These are phyloP conservation scores for Drosophila erecta DNA, from an alignment of 1,140 invertebrate genomes.

Conservation along the genomic window DNA sequence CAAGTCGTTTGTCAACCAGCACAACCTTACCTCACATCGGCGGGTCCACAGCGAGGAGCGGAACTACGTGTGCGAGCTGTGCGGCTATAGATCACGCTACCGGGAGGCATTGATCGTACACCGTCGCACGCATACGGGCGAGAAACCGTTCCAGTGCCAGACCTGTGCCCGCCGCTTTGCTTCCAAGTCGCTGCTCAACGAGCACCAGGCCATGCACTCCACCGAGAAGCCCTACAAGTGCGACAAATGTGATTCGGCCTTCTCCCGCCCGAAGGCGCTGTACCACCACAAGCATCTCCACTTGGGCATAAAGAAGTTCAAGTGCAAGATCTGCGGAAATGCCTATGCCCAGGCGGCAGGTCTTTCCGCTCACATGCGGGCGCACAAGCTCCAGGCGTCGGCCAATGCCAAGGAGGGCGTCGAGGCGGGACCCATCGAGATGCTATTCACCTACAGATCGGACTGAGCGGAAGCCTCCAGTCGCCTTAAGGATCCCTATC, in stretches of 20 bases:
- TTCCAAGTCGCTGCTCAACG: conserved; percentile 68
- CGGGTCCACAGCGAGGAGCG: conserved; percentile 65
- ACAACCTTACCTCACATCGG: conserved; percentile 62
- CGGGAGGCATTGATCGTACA: conserved; percentile 96
- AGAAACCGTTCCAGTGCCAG: conserved; percentile 92
- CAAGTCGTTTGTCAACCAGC: conserved; percentile 71
- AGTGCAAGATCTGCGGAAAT: conserved; percentile 87
- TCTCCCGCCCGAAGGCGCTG: conserved; percentile 93
- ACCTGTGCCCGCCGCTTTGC: conserved; percentile 66
- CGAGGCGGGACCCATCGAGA: not conserved
- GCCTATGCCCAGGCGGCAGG: conserved; percentile 78
- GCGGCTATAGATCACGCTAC: conserved; percentile 69
- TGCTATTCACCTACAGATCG: conserved; percentile 21
- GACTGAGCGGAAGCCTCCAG: not conserved
- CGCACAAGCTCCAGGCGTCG: conserved; percentile 57
- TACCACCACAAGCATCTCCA: conserved; percentile 93
- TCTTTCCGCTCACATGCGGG: conserved; percentile 76
- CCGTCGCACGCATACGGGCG: conserved; percentile 96
- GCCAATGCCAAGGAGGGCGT: conserved; percentile 12
- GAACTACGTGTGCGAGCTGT: conserved; percentile 76
- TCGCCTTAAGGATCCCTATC: too few relatives aligned
- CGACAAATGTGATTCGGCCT: conserved; percentile 89
- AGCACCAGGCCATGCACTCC: conserved; percentile 91
- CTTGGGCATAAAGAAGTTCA: conserved; percentile 92
- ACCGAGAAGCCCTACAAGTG: conserved; percentile 93